These are phyloP conservation scores for Auanema freiburgensis DNA, from an alignment of 2,888 invertebrate species.

Conservation along the genomic window DNA sequence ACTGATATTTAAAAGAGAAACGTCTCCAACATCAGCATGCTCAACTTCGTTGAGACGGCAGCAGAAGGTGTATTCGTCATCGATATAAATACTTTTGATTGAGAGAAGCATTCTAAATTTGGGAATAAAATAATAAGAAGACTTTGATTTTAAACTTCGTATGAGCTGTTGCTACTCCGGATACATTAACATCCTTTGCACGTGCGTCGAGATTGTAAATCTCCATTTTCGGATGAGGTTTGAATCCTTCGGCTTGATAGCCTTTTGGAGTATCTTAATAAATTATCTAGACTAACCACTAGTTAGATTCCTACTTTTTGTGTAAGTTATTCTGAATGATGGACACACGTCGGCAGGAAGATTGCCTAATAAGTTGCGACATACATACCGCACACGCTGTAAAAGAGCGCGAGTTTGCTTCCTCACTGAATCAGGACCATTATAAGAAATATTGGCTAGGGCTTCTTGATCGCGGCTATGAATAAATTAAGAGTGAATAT, in stretches of 20 bases:
- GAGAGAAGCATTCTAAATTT: not conserved
- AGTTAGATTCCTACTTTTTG: constrained; percentile 2
- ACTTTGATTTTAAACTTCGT: constrained; percentile 4
- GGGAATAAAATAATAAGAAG: not conserved
- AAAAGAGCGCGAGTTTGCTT: constrained; percentile 13
- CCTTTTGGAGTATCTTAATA: constrained; percentile 8
- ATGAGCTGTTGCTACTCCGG: constrained; percentile 5
- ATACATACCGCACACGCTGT: constrained; percentile 16
- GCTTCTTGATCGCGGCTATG: constrained; percentile 7
- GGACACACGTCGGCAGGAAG: constrained; percentile 14
- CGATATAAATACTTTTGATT: constrained; percentile 9
- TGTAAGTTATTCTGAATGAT: constrained; percentile 20
- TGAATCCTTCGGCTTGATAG: constrained; percentile 11
- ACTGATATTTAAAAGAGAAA: too few relatives aligned
- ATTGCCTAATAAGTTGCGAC: constrained; percentile 12
- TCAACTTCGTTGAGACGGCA: constrained; percentile 2
- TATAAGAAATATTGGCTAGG: constrained; percentile 10
- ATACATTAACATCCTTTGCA: constrained; percentile 2
- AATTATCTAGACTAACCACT: not conserved
- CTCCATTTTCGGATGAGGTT: not conserved
- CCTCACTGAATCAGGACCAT: constrained; percentile 13
- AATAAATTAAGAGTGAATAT: not conserved
- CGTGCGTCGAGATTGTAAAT: constrained; percentile 10
- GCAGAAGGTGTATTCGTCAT: constrained; percentile 4
- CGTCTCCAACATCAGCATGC: too few relatives aligned